Evolutionary conservation across 1,140 invertebrate genomes (phyloP), one percentile per base, ranked within the genome.

Genomic region (Zaprionus camerounensis): DNA sequence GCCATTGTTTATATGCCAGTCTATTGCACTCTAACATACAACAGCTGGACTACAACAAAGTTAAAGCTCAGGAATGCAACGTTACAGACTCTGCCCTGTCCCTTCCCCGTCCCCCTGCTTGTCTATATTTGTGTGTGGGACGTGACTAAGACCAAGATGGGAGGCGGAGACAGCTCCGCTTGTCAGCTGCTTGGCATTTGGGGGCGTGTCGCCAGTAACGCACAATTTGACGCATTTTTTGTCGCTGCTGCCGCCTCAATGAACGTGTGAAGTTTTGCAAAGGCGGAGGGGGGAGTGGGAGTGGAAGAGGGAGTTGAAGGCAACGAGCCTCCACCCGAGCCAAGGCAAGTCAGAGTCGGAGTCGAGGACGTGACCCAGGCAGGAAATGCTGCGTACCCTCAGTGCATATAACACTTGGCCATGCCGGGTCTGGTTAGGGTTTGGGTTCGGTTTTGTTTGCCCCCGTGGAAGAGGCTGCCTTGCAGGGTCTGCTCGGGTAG

Each of bases 221-320:
- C 85, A 90, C 85, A 85, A 90, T 85, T 88, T 90, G 76, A 88
- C 81, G 85, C 85, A 74, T 69, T 81, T 79, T 46, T 70, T 69
- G 62, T 66, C 31, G 53, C 41, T 58, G 46, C 36, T 53, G 51
- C 41, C 57, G 75, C 26, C 51, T 68, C 74, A 59, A 56, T 63
- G 55, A 67, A 78, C 76, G 76, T 86, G 82, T 68, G 71, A 79
- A 71, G 66, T 68, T 72, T 61, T 24, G 46, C 22, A 20, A 51
- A 51, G n/a, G 15, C 6, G n/a, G 5, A 7, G 15, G 61, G 57
- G 28, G 65, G 77, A 24, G 36, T n/a, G 24, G 51, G 59, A 58
- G 3, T n/a, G 12, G 38, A 12, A 44, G 46, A n/a, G 20, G n/a
- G 46, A 55, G 24, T 12, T 5, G 17, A 68, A 34, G 65, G 7